phyloP scores from a whole-genome alignment of 2,888 invertebrate species.

The Mythimna pallens region DNA sequence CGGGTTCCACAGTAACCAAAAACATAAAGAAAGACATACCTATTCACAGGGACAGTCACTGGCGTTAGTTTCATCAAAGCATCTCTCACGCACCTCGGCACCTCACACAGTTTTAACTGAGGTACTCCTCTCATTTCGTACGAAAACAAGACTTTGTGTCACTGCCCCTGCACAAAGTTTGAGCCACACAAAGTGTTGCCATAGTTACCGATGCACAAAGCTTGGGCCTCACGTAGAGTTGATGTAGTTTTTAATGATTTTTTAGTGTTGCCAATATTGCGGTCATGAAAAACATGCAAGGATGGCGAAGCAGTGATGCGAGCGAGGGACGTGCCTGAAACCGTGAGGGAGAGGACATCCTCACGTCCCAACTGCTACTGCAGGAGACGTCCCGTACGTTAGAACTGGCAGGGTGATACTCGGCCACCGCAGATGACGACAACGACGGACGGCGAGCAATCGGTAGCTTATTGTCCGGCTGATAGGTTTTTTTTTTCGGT shows the following conservation, averaged over 20 bases:
- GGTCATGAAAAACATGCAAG: too few species aligned
- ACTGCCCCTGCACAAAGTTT: slow-evolving; percentile 12
- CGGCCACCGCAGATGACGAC: too few species aligned
- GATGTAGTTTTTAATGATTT: neutral
- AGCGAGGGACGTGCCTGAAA: too few species aligned
- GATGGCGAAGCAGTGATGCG: too few species aligned
- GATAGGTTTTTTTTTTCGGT: too few species aligned
- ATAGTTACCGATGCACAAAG: neutral
- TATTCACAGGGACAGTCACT: neutral
- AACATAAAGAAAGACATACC: slow-evolving; percentile 13
- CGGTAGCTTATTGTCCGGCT: too few species aligned
- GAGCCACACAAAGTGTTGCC: neutral
- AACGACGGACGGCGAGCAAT: too few species aligned
- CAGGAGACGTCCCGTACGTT: too few species aligned
- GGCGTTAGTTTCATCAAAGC: slow-evolving; percentile 30
- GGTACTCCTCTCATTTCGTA: slow-evolving; percentile 34
- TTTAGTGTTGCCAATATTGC: neutral
- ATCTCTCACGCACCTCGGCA: slow-evolving; percentile 9
- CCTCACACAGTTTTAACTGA: slow-evolving; percentile 30
- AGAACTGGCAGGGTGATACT: too few species aligned
- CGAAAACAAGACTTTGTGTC: slow-evolving; percentile 22
- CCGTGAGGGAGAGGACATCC: too few species aligned
- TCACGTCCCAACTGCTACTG: too few species aligned
- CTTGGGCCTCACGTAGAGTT: neutral
- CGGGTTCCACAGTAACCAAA: neutral